Conservation (phyloP, 2,113 vertebrate species). For the Ellobius talpinus region DNA sequence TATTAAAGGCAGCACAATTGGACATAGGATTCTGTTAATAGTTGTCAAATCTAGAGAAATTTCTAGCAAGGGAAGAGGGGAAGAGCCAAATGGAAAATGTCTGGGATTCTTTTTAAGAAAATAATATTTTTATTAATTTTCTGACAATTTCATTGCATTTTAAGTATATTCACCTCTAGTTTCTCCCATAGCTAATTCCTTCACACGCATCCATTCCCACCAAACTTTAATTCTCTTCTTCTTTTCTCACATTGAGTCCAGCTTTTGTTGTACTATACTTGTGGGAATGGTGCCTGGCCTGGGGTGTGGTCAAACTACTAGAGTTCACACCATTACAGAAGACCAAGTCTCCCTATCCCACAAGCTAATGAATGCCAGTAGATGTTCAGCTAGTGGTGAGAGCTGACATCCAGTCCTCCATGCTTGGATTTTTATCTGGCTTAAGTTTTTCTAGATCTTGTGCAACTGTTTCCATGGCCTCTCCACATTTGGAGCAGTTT, state of each 20-base stretch:
- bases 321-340: background rate
- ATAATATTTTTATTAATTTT: background rate
- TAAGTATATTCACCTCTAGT: background rate
- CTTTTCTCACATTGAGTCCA: background rate
- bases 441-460: too few relatives aligned
- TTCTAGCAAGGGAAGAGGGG: conserved; percentile 38
- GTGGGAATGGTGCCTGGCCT: too few relatives aligned
- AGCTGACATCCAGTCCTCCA: background rate
- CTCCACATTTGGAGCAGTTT: background rate
- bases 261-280: background rate
- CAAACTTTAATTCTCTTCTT: background rate
- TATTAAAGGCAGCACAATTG: conserved; percentile 73
- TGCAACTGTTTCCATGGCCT: background rate
- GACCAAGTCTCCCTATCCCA: background rate
- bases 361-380: background rate
- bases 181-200: background rate
- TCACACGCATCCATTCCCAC: background rate
- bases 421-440: background rate
- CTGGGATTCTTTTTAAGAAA: conserved; percentile 48
- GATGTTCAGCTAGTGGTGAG: background rate
- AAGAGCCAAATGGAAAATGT: conserved; percentile 51
- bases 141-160: background rate
- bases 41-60: conserved; percentile 69
- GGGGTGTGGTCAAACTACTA: background rate
- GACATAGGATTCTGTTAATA: conserved; percentile 64